Evolutionary conservation across 2,113 vertebrate genomes (phyloP), one percentile per base, ranked within the genome.

Genomic region (Trinectes maculatus): DNA sequence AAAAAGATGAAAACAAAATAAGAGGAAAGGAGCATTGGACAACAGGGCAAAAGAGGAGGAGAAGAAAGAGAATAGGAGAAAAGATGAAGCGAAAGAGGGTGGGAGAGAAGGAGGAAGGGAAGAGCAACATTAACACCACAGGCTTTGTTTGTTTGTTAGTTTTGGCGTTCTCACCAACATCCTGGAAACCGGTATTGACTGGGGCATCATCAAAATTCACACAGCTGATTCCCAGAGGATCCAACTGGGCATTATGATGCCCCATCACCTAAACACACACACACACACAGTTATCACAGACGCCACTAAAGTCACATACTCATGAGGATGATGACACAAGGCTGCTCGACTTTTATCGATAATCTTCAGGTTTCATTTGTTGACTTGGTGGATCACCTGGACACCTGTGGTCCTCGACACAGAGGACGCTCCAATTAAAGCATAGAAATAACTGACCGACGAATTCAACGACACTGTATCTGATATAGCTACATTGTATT

Each of bases 141-240:
- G 55, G 72, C 60, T 47, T 10, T 57, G 42, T 33, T 69, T 24
- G 66, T 62, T 66, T 88, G 87, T 67, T 31, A 29, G 59, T 55
- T 88, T 39, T 84, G 33, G 52, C 2, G 65, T 93, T 94, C 97
- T 98, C 97, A 99, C 97, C 97, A 66, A 96, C 94, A 82, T 95
- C 94, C 88, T 96, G 95, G 92, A 95, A 95, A 73, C 91, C 92
- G 85, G 94, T 90, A 92, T 92, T 94, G 90, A 98, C 94, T 26
- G 96, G 95, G 21, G 95, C 93, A 91, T 96, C 96, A 92, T 98
- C 97, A 96, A 98, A 98, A 95, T 97, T 97, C 93, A 98, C 96
- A 96, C 94, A 94, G 95, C 93, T 99, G 96, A 99, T 98, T 90
- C 95, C 96, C 90, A 99, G 95, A 86, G 97, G 97, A 89, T 99